Percentiles rank a stretch among this genome's conserved stretches.
Conservation (phyloP, 1,140 invertebrate genomes). For the Probaryconus sp. region DNA sequence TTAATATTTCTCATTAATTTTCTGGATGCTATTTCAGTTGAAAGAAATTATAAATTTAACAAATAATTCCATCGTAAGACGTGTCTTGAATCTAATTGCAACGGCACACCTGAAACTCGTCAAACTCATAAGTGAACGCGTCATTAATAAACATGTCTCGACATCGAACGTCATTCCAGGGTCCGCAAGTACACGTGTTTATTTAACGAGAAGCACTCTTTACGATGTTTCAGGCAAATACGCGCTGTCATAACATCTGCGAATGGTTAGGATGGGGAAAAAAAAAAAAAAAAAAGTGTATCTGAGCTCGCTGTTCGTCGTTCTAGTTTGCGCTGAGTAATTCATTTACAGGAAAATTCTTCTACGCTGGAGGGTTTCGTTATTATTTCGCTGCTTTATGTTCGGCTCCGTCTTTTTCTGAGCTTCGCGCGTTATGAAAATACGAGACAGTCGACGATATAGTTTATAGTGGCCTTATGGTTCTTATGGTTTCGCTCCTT, state of each 20-base stretch:
- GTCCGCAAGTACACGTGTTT: constrained; percentile 49
- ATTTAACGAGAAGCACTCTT: constrained; percentile 36
- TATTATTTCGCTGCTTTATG: constrained; percentile 5
- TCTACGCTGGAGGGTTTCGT: constrained; percentile 2
- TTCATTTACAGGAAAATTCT: constrained; percentile 31
- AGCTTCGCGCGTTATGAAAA: constrained; percentile 42
- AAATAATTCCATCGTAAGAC: background rate
- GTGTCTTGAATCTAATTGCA: constrained; percentile 6
- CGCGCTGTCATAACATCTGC: constrained; percentile 56
- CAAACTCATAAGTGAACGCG: constrained; percentile 41
- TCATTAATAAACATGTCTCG: constrained; percentile 53
- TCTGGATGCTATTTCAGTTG: too few species aligned
- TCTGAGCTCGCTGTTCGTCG: constrained; percentile 41
- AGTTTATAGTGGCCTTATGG: constrained; percentile 29
- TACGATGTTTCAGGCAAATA: constrained; percentile 50
- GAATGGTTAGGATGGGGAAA: too few species aligned
- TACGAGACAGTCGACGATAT: constrained; percentile 48
- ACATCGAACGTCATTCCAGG: constrained; percentile 40
- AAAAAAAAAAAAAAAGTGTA: constrained; percentile 49
- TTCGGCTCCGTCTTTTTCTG: background rate
- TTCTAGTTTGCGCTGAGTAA: constrained; percentile 52
- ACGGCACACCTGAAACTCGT: constrained; percentile 11
- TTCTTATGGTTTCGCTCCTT: constrained; percentile 11
- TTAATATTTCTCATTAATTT: too few species aligned
- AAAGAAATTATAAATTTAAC: background rate